Evolutionary conservation across 2,888 invertebrate species (phyloP).

Genomic region (Coronaproctus castanopsis): DNA sequence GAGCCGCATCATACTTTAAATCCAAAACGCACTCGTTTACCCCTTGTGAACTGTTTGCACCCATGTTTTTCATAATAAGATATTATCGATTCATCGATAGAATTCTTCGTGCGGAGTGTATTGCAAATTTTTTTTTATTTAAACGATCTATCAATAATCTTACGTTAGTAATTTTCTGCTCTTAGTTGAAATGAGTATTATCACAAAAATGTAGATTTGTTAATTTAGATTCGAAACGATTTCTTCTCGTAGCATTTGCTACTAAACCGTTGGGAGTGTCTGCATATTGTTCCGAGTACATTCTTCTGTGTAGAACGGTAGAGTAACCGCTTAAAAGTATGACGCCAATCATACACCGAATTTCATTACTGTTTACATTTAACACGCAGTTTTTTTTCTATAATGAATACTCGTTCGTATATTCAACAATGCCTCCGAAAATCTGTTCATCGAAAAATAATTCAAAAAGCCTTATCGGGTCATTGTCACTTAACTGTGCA

Average conservation of each 20-base stretch:
- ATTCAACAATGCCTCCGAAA: background rate
- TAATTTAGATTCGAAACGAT: background rate
- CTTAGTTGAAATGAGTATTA: background rate
- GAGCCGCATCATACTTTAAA: background rate
- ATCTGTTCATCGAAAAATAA: background rate
- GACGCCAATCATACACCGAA: background rate
- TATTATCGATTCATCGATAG: background rate
- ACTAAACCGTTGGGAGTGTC: background rate
- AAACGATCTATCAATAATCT: background rate
- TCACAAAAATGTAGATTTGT: background rate
- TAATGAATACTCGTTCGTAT: background rate
- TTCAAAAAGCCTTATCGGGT: background rate
- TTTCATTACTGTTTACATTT: background rate
- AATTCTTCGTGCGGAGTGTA: background rate
- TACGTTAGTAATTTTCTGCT: background rate
- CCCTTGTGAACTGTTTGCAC: background rate
- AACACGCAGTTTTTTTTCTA: background rate
- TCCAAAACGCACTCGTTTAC: background rate
- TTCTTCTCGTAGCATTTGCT: background rate
- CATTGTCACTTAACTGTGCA: background rate
- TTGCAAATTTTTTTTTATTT: background rate
- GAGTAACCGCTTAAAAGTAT: background rate
- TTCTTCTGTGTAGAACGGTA: background rate
- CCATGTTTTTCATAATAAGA: background rate
- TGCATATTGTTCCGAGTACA: background rate